Conservation (phyloP, 2,797 vertebrate species). For the Sebastes cheni region DNA sequence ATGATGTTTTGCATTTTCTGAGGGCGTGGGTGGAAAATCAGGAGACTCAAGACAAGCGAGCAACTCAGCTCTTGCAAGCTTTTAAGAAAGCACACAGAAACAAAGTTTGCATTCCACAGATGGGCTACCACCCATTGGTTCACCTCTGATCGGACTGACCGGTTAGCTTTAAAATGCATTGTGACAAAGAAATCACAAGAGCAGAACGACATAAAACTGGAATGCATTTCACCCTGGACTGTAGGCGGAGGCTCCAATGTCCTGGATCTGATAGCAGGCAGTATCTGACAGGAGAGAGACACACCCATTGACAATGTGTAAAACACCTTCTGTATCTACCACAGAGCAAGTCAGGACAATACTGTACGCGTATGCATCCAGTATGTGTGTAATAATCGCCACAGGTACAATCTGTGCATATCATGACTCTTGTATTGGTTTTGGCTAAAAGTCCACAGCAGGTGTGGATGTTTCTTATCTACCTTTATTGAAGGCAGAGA, state of each 20-base stretch:
- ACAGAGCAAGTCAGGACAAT: neutral
- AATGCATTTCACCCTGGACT: neutral
- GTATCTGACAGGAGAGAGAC: conserved; percentile 17
- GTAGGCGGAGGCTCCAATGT: neutral
- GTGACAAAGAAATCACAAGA: neutral
- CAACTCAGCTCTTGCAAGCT: neutral
- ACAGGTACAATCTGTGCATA: neutral
- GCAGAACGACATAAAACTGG: neutral
- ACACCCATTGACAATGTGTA: neutral
- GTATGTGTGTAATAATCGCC: neutral
- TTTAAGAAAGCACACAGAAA: neutral
- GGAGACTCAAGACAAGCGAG: conserved; percentile 12
- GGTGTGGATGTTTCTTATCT: neutral
- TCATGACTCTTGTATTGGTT: neutral
- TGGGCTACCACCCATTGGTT: neutral
- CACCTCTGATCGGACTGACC: neutral
- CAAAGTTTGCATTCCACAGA: neutral
- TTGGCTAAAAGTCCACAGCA: neutral
- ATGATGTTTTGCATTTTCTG: neutral
- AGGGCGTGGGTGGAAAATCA: neutral
- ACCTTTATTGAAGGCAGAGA: neutral
- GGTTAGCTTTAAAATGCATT: neutral
- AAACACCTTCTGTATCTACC: neutral
- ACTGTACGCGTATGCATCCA: neutral
- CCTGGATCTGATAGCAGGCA: conserved; percentile 2